Base-by-base conservation (phyloP, 2,888 invertebrate genomes). In the Caenorhabditis sinica region DNA sequence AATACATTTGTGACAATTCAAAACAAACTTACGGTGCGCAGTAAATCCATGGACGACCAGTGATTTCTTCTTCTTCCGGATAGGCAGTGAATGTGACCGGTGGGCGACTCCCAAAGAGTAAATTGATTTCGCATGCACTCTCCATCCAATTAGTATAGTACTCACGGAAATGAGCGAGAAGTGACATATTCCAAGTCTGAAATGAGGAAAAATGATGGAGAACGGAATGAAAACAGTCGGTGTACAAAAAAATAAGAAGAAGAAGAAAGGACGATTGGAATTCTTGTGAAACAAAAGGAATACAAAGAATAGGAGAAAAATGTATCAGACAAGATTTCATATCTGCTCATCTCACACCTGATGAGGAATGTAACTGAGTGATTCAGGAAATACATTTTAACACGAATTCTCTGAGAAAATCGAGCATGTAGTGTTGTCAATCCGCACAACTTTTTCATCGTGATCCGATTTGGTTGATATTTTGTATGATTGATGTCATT, bases 131-230 rank as follows among this genome's bases (percentile, higher is more conserved):
- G 0, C 60, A 36, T 17, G 2, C 45, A 36, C 68, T 66, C 9
- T 9, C 11, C 76, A 68, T 76, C 60, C 66, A 76, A 13, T 68
- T 25, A 8, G 49, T 61, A 15, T 68, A 49, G 30, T 76, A 76
- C 1, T 30, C 17, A 4, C 58, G 49, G 2, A 76, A 20, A 13
- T 76, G 76, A 60, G 58, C 60, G 2, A 49, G 76, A 1, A 76
- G 60, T 0, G 76, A 76, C 76, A 76, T 75, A 13, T 49, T 49
- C 25, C 56, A 28, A 15, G 28, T 53, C 11, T n/a, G 23, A 71
- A 40, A 71, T 45, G 45, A 17, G 20, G 11, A 36, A 20, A 33
- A 60, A 2, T 33, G 60, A 5, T 0, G 8, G 33, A 20, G 3
- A 33, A 11, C 17, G 0, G 33, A 60, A 33, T 13, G 58, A 30